Base-by-base conservation (phyloP, 2,888 invertebrate species). In the Osedax fenrisi region DNA sequence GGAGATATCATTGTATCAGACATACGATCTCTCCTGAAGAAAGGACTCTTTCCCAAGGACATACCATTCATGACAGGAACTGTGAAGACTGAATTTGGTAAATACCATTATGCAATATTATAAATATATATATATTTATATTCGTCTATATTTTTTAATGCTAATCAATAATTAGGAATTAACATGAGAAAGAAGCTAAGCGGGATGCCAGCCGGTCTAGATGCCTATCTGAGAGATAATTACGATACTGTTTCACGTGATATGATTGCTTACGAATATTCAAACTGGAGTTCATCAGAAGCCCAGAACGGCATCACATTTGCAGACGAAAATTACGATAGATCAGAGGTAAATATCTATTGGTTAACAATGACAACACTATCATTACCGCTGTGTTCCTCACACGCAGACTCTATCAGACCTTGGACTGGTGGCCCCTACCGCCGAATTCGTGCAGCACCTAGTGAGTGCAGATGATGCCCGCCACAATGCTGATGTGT, bases 21-120 rank as follows among this genome's bases (percentile, higher is more conserved):
- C 17, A 41, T 41, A 41, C 5, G 17, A 17, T 72, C 75, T 22
- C 27, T 68, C 23, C 70, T 78, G n/a, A 27, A 64, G 1, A 3
- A 23, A n/a, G 13, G 59, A 21, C 3, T 13, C 26, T 76, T 75
- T 72, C 71, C 75, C 13, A 25, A n/a, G 2, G n/a, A 23, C 22
- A 66, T 78, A 21, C 70, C 76, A 3, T 78, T 77, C 73, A 78
- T 78, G 77, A 76, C 78, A 2, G 78, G 78, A 26, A 77, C 77
- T 13, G 78, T 78, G 13, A 62, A 76, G 17, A 73, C 77, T 10
- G 78, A 78, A 67, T 78, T 78, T 72, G 78, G 78, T 77, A 67
- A 26, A 76, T 22, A n/a, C n/a, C n/a, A n/a, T n/a, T n/a, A n/a
- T n/a, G n/a, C n/a, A n/a, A n/a, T n/a, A n/a, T n/a, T n/a, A n/a